Base-by-base conservation (phyloP, 2,797 vertebrate species). In the Jordanella pulchra region DNA sequence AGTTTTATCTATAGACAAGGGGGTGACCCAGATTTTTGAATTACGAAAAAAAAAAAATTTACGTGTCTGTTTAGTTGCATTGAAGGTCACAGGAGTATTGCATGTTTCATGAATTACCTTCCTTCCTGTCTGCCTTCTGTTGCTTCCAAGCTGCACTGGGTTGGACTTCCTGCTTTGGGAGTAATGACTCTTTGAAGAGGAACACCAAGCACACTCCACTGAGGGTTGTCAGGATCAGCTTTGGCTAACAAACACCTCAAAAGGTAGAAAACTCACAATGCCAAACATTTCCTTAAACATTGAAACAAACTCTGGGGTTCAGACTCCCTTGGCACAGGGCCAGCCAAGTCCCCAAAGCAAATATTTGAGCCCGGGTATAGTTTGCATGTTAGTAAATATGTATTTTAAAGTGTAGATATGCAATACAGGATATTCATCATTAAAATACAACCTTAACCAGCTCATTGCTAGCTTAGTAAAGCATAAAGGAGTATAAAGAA, bases 121-220 rank as follows among this genome's bases (percentile, higher is more conserved):
- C 94, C 94, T 92, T 92, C 91, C 90, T 89, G 88, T 82, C 84
- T 74, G 81, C 84, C 78, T 88, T 82, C 69, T 90, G 88, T 87
- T 83, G 88, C 91, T 89, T 92, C 91, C 86, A 87, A 82, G 78
- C 82, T 78, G 91, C 73, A 4, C 84, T 79, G 92, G 93, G 87
- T 71, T 93, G 89, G 90, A 93, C 92, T 94, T 95, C 95, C 94
- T 95, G 93, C 91, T 89, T 48, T 72, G 89, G 91, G 86, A 87
- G 83, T 76, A 68, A 69, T 69, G 39, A 63, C 63, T 69, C 94
- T 95, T 95, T 94, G 93, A 94, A 93, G 92, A 84, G 64, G 69
- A 85, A 81, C 70, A 77, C 87, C 78, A 83, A 91, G 87, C 54
- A 23, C 17, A 51, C 76, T 91, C 93, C 88, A 91, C 0, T 39